Base-by-base conservation (phyloP, 37 sponge, comb jelly and placozoan species). In the Aphrocallistes beatrix region DNA sequence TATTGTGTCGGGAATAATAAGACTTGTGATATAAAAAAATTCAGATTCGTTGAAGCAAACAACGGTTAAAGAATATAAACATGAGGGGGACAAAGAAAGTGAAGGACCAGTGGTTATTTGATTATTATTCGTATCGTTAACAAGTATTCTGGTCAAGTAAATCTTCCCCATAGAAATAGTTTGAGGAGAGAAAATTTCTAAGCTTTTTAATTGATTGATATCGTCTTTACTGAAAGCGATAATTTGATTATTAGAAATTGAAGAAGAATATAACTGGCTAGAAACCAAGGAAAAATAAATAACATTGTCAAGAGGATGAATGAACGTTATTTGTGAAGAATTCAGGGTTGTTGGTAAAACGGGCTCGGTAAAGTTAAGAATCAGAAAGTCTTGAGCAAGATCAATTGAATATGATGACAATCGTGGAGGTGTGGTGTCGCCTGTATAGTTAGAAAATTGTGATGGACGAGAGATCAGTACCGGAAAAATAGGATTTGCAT, bases 331-430 rank as follows among this genome's bases (percentile, higher is more conserved):
- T 60, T 13, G 1, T 32, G 75, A 32, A 21, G 75, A 30, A 75
- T 87, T 84, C 37, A 95, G 51, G 3, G 91, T 91, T 37, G 81
- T 48, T 34, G 86, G 50, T 37, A 91, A 88, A 81, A 95, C 51
- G 0, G 88, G 90, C 39, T 95, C 96, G 39, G 84, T 85, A 82
- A 95, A 95, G 23, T 90, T 93, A 36, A 95, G 88, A 37, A 91
- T 88, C 0, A 95, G 81, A 19, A 84, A 81, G 0, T 92, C 93
- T 30, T 51, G 48, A 51, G 91, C 84, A 89, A 95, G 86, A 81
- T 95, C 92, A 81, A 95, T 91, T 38, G 93, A 92, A 85, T 93
- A 95, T 0, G 88, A 87, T 81, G 87, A 82, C 36, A 95, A 81
- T 17, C 49, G 82, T 25, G 96, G 96, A 23, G 86, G 81, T 19